Evolutionary conservation across 2,888 invertebrate genomes (phyloP), one percentile per base, ranked within the genome.

Genomic region (Lasioglossum villosulum): DNA sequence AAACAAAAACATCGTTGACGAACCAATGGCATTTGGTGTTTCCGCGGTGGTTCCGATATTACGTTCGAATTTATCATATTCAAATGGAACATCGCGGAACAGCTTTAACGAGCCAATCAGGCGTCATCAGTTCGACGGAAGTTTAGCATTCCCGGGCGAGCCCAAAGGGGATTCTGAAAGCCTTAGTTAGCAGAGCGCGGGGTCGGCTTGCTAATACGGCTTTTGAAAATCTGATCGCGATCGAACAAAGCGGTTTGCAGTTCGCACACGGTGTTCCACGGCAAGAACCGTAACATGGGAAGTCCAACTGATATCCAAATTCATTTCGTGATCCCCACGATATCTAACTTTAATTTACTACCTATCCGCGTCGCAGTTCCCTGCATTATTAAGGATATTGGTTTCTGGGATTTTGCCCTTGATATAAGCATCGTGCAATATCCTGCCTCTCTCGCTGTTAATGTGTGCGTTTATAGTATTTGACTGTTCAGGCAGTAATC

Each of bases 141-240:
- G 86, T 89, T 89, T 84, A 84, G 83, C 81, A 89, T 87, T 86
- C 81, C 83, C 80, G 70, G 34, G 83, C 74, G 78, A 73, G 66
- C 75, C 83, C 78, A 76, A 86, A 88, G 88, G 80, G 83, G 80
- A 86, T 89, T 88, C 66, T 90, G 86, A 86, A 89, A 88, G 88
- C 90, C 88, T 87, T 90, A 90, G 72, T 90, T 90, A 90, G 78
- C 70, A 83, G 48, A 52, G n/a, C 23, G 48, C 12, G 39, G 72
- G 80, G 82, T 84, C 82, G 86, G 79, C 75, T 71, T 70, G 81
- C 76, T 83, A 86, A 86, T 84, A 81, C 78, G 81, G 83, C 84
- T 90, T 90, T 83, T 85, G 75, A 86, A 90, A 90, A 89, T 86
- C 86, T 82, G 83, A 86, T 86, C 90, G 83, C 82, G 83, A 48